Evolutionary conservation across 2,797 vertebrate species (phyloP).

Genomic region (Lepilemur ruficaudatus): DNA sequence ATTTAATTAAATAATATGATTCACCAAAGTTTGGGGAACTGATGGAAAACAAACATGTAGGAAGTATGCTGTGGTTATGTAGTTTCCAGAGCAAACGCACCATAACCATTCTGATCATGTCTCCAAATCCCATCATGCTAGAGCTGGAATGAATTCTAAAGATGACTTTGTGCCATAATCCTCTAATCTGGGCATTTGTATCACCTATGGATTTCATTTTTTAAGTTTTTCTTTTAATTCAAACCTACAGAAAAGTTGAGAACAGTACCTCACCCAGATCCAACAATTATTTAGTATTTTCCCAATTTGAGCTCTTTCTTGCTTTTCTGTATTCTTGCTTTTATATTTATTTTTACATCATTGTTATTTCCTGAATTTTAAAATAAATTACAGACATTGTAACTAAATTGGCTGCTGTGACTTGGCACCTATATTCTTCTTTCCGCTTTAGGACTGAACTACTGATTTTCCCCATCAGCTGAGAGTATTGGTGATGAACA

Average conservation of each 20-base stretch:
- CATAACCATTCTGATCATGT: background rate
- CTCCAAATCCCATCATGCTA: background rate
- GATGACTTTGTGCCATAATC: background rate
- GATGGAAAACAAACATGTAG: background rate
- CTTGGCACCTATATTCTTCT: background rate
- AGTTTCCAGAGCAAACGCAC: background rate
- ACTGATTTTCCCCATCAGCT: background rate
- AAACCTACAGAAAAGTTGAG: background rate
- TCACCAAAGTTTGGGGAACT: background rate
- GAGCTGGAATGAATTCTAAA: background rate
- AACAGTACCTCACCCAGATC: background rate
- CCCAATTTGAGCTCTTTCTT: background rate
- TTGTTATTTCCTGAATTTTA: background rate
- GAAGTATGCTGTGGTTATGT: background rate
- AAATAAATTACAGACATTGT: background rate
- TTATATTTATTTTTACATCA: background rate
- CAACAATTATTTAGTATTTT: background rate
- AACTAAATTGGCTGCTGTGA: background rate
- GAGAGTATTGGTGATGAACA: background rate
- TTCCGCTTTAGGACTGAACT: background rate
- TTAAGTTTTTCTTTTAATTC: background rate
- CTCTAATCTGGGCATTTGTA: background rate
- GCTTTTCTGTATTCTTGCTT: background rate
- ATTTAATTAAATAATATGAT: background rate
- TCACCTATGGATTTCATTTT: background rate